Percentiles rank a stretch among this genome's conserved stretches.
Evolutionary conservation across 1,140 invertebrate genomes (phyloP).

Genomic region (Heliothis virescens): DNA sequence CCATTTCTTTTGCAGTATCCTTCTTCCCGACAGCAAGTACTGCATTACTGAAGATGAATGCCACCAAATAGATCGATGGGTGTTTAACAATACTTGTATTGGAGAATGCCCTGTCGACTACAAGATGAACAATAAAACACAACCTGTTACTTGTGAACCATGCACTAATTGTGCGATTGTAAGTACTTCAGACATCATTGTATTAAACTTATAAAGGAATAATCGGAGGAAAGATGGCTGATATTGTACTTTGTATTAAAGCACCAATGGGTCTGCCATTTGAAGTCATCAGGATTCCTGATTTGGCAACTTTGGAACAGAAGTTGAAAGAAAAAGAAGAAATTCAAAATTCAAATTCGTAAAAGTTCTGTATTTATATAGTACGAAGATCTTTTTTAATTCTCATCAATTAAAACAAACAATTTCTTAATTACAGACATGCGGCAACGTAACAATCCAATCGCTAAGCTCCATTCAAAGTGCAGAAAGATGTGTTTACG

Average conservation of each 20-base stretch:
- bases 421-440: conserved; percentile 67
- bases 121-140: conserved; percentile 30
- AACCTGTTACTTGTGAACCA: conserved; percentile 54
- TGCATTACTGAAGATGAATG: conserved; percentile 73
- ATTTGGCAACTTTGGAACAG: too few relatives aligned
- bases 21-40: conserved; percentile 67
- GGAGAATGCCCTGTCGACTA: conserved; percentile 79
- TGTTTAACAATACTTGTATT: conserved; percentile 79
- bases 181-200: conserved; percentile 21
- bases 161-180: conserved; percentile 71
- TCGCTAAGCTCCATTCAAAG: conserved; percentile 64
- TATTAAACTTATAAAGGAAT: background rate
- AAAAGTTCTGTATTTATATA: background rate
- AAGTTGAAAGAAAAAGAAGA: too few relatives aligned
- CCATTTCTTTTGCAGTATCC: conserved; percentile 60
- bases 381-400: background rate
- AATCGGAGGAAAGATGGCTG: background rate
- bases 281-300: too few relatives aligned
- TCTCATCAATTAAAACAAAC: background rate
- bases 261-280: too few relatives aligned
- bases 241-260: background rate
- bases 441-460: conserved; percentile 61
- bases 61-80: conserved; percentile 65
- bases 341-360: too few relatives aligned
- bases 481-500: conserved; percentile 71